Evolutionary conservation across 30 jellyfish, hydroid and myxozoan genomes (phyloP), one percentile per base, ranked within the genome.

Genomic region (Aurelia sp.): DNA sequence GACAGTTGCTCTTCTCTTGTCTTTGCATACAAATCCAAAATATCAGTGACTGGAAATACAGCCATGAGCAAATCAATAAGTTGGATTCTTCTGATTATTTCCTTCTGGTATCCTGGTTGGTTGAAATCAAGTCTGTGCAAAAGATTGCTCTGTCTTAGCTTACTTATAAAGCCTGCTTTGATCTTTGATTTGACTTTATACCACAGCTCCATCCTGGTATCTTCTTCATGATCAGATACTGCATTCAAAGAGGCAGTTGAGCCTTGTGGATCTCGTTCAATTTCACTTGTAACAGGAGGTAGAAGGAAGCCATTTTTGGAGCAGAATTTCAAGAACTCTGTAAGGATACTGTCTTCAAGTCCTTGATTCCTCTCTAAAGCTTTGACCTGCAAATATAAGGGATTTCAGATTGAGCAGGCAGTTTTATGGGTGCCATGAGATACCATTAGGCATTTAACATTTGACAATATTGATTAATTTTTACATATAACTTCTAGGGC

Each of bases 351-450:
- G 75, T 91, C 96, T 70, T 91, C 98, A 31, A 66, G 37, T 76
- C 96, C 98, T 69, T 76, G 89, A 74, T 85, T 71, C 17, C 91
- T 71, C 51, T 86, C 93, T 22, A 89, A 73, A 22, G 98, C 98
- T 53, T 91, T 96, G 17, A 91, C 90, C 98, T 91, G 55, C 47
- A 65, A 66, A 73, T 1, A 61, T n/a, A 61, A 37, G 15, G 9
- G 16, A 44, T 53, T 30, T 18, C 19, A 6, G 13, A 19, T 18
- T 10, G 31, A 20, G 7, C 21, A 35, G 1, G 17, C 48, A 30
- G n/a, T 15, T 30, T 30, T 13, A 9, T 18, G 7, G 6, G n/a
- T 16, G 50, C 30, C 27, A 40, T 2, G 17, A 1, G 7, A 59
- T 18, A 8, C 10, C 8, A 6, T 18, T 59, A 1, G 12, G 9